phyloP scores from a whole-genome alignment of 2,113 vertebrate genomes.

The Spea bombifrons region DNA sequence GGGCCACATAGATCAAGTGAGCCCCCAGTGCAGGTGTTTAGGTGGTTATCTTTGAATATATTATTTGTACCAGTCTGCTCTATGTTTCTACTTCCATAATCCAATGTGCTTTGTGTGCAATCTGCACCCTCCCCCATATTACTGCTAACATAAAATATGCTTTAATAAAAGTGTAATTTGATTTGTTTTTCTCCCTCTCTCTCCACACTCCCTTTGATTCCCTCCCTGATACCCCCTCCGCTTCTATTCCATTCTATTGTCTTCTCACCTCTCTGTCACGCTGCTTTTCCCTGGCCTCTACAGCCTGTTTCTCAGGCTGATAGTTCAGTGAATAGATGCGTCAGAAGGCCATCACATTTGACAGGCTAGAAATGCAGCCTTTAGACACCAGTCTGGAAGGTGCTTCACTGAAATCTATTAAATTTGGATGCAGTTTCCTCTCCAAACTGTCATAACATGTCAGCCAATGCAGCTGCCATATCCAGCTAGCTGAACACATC shows the following conservation, averaged over 20 bases:
- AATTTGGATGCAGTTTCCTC: conserved; percentile 37
- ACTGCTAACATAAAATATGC: background rate
- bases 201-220: background rate
- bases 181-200: background rate
- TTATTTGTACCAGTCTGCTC: no score
- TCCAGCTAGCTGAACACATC: conserved; percentile 31
- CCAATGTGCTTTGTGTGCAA: no score
- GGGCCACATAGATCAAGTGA: no score
- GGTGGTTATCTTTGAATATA: no score
- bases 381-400: conserved; percentile 44
- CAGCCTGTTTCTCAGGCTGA: conserved; percentile 29
- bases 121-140: background rate
- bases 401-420: conserved; percentile 46
- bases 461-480: conserved; percentile 16
- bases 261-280: conserved; percentile 16
- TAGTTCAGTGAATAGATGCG: conserved; percentile 42
- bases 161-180: background rate
- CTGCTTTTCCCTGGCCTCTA: background rate
- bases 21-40: no score
- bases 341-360: conserved; percentile 35
- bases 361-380: conserved; percentile 42
- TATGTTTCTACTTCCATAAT: no score
- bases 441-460: conserved; percentile 46
- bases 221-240: background rate
- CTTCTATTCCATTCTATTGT: background rate